phyloP scores from a whole-genome alignment of 1,140 invertebrate species.

The Kradibia gibbosae region DNA sequence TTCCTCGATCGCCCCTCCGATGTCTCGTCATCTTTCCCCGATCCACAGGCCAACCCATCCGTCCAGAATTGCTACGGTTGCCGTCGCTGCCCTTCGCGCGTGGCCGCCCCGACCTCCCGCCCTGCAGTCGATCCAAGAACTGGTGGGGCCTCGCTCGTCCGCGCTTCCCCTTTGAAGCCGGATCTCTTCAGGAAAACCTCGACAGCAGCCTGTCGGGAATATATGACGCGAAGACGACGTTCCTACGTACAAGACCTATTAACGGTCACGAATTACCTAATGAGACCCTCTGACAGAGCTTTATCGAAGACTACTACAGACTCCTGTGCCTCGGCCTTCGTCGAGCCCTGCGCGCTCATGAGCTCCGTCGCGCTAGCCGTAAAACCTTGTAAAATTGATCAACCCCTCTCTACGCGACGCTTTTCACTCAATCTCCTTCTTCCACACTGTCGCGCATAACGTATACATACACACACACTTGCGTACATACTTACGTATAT shows the following conservation, averaged over 20 bases:
- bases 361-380: conserved; percentile 6
- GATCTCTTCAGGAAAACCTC: too few species aligned
- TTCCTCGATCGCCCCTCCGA: conserved; percentile 13
- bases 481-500: too few species aligned
- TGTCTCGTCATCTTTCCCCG: conserved; percentile 2
- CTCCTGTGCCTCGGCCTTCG: background rate
- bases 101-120: background rate
- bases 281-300: background rate
- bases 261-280: background rate
- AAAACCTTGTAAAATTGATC: conserved; percentile 40
- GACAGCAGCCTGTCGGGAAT: too few species aligned
- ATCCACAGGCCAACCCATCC: background rate
- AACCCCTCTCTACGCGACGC: background rate
- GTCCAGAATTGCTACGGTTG: background rate
- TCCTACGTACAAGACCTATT: too few species aligned
- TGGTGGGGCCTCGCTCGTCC: conserved; percentile 36
- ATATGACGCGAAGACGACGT: too few species aligned
- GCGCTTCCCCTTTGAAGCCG: background rate
- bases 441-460: too few species aligned
- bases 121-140: background rate
- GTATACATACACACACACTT: too few species aligned
- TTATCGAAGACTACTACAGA: background rate
- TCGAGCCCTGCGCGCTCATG: background rate
- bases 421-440: conserved; percentile 31
- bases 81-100: background rate